Evolutionary conservation across 2,888 invertebrate genomes (phyloP).

Genomic region (Diploptera punctata): DNA sequence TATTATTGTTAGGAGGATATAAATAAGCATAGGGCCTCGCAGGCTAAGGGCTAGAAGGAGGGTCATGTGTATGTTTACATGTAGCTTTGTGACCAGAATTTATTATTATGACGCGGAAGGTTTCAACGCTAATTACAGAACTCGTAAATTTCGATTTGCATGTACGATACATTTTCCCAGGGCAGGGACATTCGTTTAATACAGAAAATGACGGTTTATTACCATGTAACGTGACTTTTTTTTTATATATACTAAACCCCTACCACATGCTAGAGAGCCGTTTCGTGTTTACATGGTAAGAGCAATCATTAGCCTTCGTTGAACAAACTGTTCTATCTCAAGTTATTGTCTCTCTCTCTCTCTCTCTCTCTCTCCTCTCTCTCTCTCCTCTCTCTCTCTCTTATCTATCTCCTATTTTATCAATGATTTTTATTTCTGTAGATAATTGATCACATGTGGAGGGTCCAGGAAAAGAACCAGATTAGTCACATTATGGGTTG

Average conservation of each 20-base stretch:
- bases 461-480: too few species aligned
- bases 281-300: constrained; percentile 23
- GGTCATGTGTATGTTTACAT: constrained; percentile 37
- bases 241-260: background rate
- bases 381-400: too few species aligned
- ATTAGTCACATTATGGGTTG: too few species aligned
- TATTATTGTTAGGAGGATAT: constrained; percentile 23
- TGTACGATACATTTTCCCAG: constrained; percentile 36
- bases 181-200: constrained; percentile 36
- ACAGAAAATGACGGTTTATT: constrained; percentile 38
- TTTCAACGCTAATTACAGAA: constrained; percentile 42
- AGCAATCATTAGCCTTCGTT: constrained; percentile 24
- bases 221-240: constrained; percentile 27
- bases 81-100: constrained; percentile 40
- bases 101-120: constrained; percentile 41
- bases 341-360: constrained; percentile 18
- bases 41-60: constrained; percentile 13
- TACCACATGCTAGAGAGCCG: constrained; percentile 11
- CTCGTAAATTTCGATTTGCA: constrained; percentile 43
- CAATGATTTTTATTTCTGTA: background rate
- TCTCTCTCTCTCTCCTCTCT: too few species aligned
- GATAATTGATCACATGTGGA: background rate
- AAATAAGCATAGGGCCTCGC: constrained; percentile 12
- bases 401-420: background rate
- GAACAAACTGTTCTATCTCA: too few species aligned